Evolutionary conservation across 2,888 invertebrate species (phyloP).

Genomic region (Lithodes maja): DNA sequence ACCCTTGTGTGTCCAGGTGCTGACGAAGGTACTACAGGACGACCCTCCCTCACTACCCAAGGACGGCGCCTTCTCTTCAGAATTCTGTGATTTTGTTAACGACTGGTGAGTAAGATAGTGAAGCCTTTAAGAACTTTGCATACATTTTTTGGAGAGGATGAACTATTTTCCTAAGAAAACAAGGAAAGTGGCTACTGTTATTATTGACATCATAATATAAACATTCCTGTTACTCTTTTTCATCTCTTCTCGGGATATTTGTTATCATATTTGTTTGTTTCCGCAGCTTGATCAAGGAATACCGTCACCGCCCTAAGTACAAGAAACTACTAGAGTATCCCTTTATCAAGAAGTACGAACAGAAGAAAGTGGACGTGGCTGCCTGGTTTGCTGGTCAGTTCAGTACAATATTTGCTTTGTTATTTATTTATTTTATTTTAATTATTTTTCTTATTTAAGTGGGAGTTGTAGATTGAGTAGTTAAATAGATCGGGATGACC

Average conservation of each 20-base stretch:
- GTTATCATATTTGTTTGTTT: neutral
- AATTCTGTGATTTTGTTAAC: slow-evolving; percentile 92
- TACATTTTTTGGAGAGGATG: too few species aligned
- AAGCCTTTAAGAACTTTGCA: too few species aligned
- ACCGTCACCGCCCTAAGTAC: slow-evolving; percentile 94
- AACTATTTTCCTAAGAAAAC: neutral
- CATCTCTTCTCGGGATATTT: neutral
- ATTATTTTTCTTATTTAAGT: too few species aligned
- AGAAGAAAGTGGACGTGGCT: slow-evolving; percentile 81
- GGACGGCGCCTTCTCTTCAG: slow-evolving; percentile 85
- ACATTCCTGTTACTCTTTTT: neutral
- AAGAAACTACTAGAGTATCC: slow-evolving; percentile 90
- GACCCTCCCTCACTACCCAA: slow-evolving; percentile 90
- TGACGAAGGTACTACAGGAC: slow-evolving; percentile 85
- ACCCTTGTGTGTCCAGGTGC: slow-evolving; percentile 41
- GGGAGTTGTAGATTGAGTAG: too few species aligned
- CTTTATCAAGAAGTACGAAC: slow-evolving; percentile 88
- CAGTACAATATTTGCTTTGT: too few species aligned
- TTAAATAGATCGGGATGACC: too few species aligned
- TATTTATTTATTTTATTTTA: too few species aligned
- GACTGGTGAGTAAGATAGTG: slow-evolving; percentile 81
- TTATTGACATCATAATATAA: neutral
- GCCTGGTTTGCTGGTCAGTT: slow-evolving; percentile 81
- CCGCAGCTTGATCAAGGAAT: slow-evolving; percentile 92
- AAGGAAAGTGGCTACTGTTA: neutral